Evolutionary conservation across 2,113 vertebrate genomes (phyloP), one percentile per base, ranked within the genome.

Genomic region (Danionella cerebrum): DNA sequence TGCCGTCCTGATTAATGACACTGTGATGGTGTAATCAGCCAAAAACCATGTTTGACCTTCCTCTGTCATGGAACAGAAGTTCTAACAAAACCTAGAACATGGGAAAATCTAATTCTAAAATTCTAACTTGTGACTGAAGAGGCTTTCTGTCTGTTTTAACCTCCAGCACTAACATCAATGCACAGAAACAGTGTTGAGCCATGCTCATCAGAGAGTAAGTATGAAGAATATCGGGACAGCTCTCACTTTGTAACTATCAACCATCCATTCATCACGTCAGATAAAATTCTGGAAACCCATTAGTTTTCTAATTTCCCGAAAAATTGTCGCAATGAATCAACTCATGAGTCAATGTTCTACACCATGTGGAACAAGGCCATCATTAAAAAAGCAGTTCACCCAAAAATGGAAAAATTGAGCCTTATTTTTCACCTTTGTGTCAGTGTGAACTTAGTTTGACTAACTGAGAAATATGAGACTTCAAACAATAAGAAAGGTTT

Each of bases 1-100:
- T 48, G 33, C 53, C 10, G 27, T 62, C 5, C 8, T 67, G 70
- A 72, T 67, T 67, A 67, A 72, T 72, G 70, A 36, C 54, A 38
- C 54, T 21, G 69, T 57, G 52, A 42, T 59, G 48, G 57, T 59
- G 36, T 38, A 62, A 62, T 60, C 57, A 69, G 57, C 67, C 47
- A 62, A 53, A 57, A 70, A 62, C 7, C 47, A 62, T 44, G 57
- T 70, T 62, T 52, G 67, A 62, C 67, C 67, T 67, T 57, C 51
- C 11, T 70, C 25, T 38, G 47, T 38, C 54, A 51, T 39, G 44
- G 44, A 51, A 62, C 21, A 24, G 18, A 59, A 66, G 36, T 52
- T 12, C 50, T 36, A 55, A 57, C 51, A 65, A 65, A 65, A 71
- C 41, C 47, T 55, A 14, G n/a, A 10, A 64, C 29, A 70, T 42